A percentile compares a stretch with the other conserved stretches of the same genome.
Evolutionary conservation across 2,888 invertebrate species (phyloP).

Genomic region (Ochropleura leucogaster): DNA sequence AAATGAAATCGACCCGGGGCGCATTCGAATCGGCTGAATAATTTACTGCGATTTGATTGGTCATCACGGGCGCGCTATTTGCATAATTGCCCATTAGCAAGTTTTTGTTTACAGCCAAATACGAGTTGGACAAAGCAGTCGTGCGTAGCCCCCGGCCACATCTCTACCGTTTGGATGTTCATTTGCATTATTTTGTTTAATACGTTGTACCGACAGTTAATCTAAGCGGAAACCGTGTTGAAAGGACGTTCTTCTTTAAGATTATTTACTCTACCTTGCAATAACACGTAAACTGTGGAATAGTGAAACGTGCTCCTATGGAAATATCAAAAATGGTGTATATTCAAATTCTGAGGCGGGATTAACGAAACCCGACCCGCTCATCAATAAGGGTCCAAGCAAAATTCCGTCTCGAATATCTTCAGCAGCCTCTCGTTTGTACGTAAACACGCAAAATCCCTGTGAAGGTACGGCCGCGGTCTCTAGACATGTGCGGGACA

Average conservation of each 20-base stretch:
- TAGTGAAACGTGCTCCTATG: constrained; percentile 20
- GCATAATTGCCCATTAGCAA: constrained; percentile 87
- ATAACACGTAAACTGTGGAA: constrained; percentile 31
- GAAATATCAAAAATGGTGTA: constrained; percentile 49
- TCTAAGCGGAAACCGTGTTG: constrained; percentile 55
- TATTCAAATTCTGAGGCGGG: constrained; percentile 63
- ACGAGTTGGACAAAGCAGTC: constrained; percentile 74
- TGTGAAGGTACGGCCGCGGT: constrained; percentile 89
- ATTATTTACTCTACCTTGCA: constrained; percentile 40
- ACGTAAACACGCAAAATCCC: constrained; percentile 90
- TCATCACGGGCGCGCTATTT: constrained; percentile 82
- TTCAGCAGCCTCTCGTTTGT: constrained; percentile 83
- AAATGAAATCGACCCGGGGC: constrained; percentile 72
- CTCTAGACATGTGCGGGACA: constrained; percentile 91
- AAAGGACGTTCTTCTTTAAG: constrained; percentile 40
- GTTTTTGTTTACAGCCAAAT: constrained; percentile 85
- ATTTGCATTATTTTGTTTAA: constrained; percentile 78
- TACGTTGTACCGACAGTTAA: constrained; percentile 71
- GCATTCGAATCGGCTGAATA: constrained; percentile 80
- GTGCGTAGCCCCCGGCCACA: constrained; percentile 70
- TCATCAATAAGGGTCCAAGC: constrained; percentile 88
- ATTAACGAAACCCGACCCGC: constrained; percentile 76
- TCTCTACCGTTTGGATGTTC: constrained; percentile 68
- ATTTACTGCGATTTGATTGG: constrained; percentile 88
- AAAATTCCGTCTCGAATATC: constrained; percentile 88